These are phyloP conservation scores for Mythimna albipuncta DNA, from an alignment of 2,888 invertebrate genomes.

Conservation along the genomic window DNA sequence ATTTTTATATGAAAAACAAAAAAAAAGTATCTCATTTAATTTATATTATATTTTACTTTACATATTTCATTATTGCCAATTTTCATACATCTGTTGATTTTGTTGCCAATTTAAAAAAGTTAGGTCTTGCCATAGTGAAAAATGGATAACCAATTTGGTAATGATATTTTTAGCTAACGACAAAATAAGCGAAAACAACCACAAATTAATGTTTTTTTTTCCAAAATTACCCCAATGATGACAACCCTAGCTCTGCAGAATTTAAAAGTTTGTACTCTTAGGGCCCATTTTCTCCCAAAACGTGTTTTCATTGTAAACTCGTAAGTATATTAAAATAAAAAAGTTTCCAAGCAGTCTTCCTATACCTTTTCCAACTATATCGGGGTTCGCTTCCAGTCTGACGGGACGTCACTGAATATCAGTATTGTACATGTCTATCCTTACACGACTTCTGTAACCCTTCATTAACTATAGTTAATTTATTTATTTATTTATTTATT, in stretches of 20 bases:
- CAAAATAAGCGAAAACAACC: conserved; percentile 19
- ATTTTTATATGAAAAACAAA: conserved; percentile 81
- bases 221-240: conserved; percentile 21
- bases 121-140: conserved; percentile 6
- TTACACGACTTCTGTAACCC: neutral
- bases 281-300: neutral
- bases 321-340: conserved; percentile 12
- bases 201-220: neutral
- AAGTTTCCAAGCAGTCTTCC: neutral
- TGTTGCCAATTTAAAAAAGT: neutral
- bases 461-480: too few relatives aligned
- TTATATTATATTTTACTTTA: conserved; percentile 22
- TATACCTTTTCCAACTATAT: neutral
- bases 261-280: neutral
- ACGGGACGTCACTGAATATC: too few relatives aligned
- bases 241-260: neutral
- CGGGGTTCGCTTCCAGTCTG: too few relatives aligned
- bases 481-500: too few relatives aligned
- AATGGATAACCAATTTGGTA: neutral
- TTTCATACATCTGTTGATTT: neutral
- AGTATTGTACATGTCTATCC: too few relatives aligned
- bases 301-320: conserved; percentile 46
- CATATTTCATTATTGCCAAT: conserved; percentile 15
- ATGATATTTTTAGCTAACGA: conserved; percentile 10
- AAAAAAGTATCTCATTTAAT: conserved; percentile 63